These are phyloP conservation scores for Tetramorium parvispinum DNA, from an alignment of 1,140 invertebrate genomes.

Conservation along the genomic window DNA sequence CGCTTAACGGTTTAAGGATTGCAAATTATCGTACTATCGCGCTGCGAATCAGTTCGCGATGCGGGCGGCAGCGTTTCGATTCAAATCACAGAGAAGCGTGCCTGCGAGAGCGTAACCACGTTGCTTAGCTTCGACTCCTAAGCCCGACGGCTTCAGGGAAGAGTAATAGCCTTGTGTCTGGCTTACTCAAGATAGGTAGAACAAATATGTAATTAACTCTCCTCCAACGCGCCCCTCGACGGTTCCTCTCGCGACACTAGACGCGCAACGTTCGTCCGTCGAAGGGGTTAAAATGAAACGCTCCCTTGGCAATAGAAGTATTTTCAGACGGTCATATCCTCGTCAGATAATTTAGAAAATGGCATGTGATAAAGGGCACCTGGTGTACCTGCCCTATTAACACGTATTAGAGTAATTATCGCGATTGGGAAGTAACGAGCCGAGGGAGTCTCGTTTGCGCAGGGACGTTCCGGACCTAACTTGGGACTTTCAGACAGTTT, in stretches of 20 bases:
- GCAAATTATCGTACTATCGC: constrained; percentile 16
- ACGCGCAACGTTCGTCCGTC: constrained; percentile 20
- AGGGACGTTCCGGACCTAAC: constrained; percentile 23
- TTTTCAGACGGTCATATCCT: constrained; percentile 29
- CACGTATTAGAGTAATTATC: constrained; percentile 56
- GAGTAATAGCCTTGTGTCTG: constrained; percentile 36
- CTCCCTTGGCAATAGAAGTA: not conserved
- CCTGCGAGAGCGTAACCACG: constrained; percentile 38
- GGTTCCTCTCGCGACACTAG: not conserved
- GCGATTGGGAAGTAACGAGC: constrained; percentile 54
- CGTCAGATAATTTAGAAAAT: constrained; percentile 59
- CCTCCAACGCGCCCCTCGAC: not conserved
- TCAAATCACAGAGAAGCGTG: constrained; percentile 32
- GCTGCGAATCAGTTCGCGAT: constrained; percentile 27
- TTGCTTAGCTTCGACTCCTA: constrained; percentile 6
- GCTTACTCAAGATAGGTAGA: constrained; percentile 42
- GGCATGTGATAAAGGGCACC: constrained; percentile 52
- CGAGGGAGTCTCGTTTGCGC: constrained; percentile 2
- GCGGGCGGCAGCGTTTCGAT: constrained; percentile 11
- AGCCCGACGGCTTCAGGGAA: not conserved
- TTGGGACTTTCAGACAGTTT: not conserved
- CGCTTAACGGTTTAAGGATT: not conserved
- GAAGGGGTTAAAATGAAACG: constrained; percentile 28
- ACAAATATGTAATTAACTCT: constrained; percentile 59
- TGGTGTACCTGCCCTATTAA: constrained; percentile 52